Conservation (phyloP, 2,888 invertebrate genomes). For the Thecocarcelia acutangulata region DNA sequence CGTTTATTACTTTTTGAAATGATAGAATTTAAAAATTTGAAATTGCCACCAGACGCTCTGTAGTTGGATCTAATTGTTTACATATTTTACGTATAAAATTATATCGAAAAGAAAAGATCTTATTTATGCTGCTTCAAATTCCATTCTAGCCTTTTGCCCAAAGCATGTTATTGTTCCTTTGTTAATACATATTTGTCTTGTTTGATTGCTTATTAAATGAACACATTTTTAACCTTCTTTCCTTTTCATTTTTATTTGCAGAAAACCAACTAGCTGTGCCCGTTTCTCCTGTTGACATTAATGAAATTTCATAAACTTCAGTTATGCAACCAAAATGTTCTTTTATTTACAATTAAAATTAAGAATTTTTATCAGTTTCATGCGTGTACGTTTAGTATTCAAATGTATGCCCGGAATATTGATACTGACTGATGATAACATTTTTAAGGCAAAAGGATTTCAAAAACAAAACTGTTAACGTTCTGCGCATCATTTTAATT, state of each 20-base stretch:
- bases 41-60: too few species aligned
- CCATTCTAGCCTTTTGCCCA: too few species aligned
- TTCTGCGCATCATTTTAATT: not conserved
- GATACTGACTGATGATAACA: slow-evolving; percentile 63
- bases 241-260: slow-evolving; percentile 63
- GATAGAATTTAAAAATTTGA: too few species aligned
- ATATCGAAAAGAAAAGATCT: too few species aligned
- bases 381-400: slow-evolving; percentile 17
- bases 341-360: slow-evolving; percentile 31
- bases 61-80: too few species aligned
- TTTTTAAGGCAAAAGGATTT: slow-evolving; percentile 13
- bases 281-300: slow-evolving; percentile 69
- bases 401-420: slow-evolving; percentile 48
- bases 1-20: too few species aligned
- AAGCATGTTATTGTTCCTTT: too few species aligned
- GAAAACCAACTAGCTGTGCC: slow-evolving; percentile 71
- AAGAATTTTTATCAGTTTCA: slow-evolving; percentile 48
- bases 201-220: not conserved
- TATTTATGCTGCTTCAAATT: too few species aligned
- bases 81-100: too few species aligned
- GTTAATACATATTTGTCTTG: not conserved
- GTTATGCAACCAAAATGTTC: not conserved
- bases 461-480: slow-evolving; percentile 35
- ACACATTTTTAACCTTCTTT: slow-evolving; percentile 7
- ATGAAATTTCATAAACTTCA: slow-evolving; percentile 72